phyloP scores from a whole-genome alignment of 2,113 vertebrate species.

The Brevimyrus niger region DNA sequence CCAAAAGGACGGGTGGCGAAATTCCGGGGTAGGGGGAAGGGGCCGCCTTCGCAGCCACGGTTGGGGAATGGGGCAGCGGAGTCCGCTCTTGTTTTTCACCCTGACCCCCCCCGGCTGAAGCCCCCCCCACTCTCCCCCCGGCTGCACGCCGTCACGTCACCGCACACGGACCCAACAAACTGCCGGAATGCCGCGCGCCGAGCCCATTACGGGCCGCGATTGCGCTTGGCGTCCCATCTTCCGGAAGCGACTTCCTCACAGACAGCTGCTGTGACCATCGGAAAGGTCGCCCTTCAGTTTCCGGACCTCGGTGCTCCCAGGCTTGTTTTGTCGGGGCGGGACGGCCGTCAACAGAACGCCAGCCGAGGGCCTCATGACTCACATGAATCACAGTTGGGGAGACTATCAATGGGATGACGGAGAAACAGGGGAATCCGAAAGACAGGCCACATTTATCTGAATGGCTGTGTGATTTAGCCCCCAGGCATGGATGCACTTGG shows the following conservation, averaged over 20 bases:
- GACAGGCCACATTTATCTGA: not conserved
- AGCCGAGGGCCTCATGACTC: not conserved
- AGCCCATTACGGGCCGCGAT: not conserved
- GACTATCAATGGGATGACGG: not conserved
- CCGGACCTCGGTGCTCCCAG: not conserved
- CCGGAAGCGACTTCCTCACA: not conserved
- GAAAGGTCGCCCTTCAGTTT: not conserved
- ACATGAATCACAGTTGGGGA: not conserved
- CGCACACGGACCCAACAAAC: not conserved
- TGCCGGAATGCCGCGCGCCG: not conserved
- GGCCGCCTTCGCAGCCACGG: too few relatives aligned
- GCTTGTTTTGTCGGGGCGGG: not conserved
- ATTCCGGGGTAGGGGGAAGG: too few relatives aligned
- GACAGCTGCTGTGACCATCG: not conserved
- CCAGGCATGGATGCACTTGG: not conserved
- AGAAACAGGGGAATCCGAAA: not conserved
- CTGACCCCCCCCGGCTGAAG: too few relatives aligned
- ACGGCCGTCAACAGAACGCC: not conserved
- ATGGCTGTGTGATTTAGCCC: not conserved
- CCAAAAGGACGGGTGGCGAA: too few relatives aligned
- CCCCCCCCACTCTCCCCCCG: not conserved
- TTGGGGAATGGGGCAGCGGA: too few relatives aligned
- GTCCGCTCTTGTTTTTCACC: too few relatives aligned
- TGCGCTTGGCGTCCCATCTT: not conserved
- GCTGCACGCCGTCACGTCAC: not conserved